Evolutionary conservation across 2,888 invertebrate genomes (phyloP), one percentile per base, ranked within the genome.

Genomic region (Netelia fuscicornis): DNA sequence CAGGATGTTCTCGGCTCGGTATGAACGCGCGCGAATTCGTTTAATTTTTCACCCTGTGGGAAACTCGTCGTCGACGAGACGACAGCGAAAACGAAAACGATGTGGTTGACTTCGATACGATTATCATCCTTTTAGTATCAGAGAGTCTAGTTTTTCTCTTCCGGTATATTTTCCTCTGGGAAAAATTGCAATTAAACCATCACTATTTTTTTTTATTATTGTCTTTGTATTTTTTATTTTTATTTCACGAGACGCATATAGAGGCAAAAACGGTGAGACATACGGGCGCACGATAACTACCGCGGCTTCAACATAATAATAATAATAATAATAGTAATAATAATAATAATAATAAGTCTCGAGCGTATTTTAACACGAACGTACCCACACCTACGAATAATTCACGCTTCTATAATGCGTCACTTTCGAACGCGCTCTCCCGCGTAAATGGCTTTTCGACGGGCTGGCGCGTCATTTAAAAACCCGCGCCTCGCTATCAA

Each of bases 381-480:
- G 13, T 48, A 48, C 48, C 2, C 13, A 13, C 48, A n/a, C 25
- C 20, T 62, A 79, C 23, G 62, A 13, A 64, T 48, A 10, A 74
- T 30, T 48, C 74, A 37, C 62, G 20, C n/a, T 17, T 52, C 65
- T 64, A 54, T 60, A 62, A 44, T 30, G 58, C 54, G 65, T 80
- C 72, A 54, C 64, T 71, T 79, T 72, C 71, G 64, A 64, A 42
- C 62, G 79, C 64, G 70, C 62, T 78, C 70, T 72, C 79, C 71
- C 64, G 58, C 44, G 72, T 72, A 80, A 80, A 80, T 80, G 80
- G 65, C 56, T 80, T 80, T 80, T 80, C 65, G 80, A 72, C 67
- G 80, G 65, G 80, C 10, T 23, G 3, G 64, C 20, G 58, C 58
- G 64, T 42, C 80, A 65, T 72, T 80, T 65, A 65, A 17, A 58